A percentile compares a stretch with the other conserved stretches of the same genome.
Conservation (phyloP, 2,888 invertebrate species). For the Norana najaformis region DNA sequence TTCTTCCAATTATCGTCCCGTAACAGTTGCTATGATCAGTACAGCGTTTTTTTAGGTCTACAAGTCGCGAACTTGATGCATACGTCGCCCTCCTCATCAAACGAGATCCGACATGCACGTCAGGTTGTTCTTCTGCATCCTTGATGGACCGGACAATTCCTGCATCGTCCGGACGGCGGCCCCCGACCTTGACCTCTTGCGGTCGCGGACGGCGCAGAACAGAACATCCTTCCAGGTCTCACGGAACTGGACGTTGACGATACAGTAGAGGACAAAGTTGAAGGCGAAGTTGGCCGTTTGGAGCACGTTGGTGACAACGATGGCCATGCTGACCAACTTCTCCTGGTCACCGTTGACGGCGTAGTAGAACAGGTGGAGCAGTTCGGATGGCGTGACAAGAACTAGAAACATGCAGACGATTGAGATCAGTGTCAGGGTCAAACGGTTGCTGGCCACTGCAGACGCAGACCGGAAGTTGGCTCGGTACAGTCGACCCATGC, state of each 20-base stretch:
- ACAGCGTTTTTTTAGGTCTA: no score
- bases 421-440: conserved; percentile 57
- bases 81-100: background rate
- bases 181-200: background rate
- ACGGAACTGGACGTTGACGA: conserved; percentile 39
- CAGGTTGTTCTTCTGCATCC: background rate
- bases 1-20: no score
- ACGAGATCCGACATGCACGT: background rate
- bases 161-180: background rate
- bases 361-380: conserved; percentile 51
- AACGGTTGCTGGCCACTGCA: conserved; percentile 34
- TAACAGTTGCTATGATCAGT: no score
- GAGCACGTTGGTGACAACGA: conserved; percentile 32
- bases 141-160: background rate
- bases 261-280: conserved; percentile 46
- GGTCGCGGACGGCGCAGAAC: background rate
- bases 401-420: conserved; percentile 55
- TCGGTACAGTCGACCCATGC: conserved; percentile 33
- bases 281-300: conserved; percentile 45
- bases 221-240: conserved; percentile 27
- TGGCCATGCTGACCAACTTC: background rate
- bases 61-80: no score
- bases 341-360: conserved; percentile 15
- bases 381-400: conserved; percentile 57
- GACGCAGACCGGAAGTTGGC: background rate